phyloP scores from a whole-genome alignment of 2,113 vertebrate species.

The Phaethornis superciliosus region DNA sequence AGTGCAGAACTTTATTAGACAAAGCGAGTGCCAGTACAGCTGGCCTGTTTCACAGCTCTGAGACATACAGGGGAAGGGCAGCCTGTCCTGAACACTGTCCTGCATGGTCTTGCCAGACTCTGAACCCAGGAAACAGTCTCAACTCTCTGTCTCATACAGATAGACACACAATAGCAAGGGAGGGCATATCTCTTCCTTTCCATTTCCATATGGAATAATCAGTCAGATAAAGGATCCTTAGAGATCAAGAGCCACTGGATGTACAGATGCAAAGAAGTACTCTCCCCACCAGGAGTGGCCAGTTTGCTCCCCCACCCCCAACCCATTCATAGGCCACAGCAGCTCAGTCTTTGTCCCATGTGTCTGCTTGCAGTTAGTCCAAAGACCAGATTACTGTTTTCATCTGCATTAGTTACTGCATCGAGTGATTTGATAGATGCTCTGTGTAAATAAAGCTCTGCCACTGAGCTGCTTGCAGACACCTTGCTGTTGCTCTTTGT shows the following conservation, averaged over 20 bases:
- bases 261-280: background rate
- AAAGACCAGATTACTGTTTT: background rate
- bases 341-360: background rate
- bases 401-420: background rate
- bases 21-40: background rate
- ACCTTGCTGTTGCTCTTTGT: background rate
- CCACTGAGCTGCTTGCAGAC: background rate
- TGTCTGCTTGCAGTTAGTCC: background rate
- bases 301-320: background rate
- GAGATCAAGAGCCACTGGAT: background rate
- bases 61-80: background rate
- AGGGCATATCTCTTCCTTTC: background rate
- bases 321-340: background rate
- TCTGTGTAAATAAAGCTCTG: background rate
- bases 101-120: background rate
- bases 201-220: background rate
- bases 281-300: background rate
- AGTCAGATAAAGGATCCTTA: background rate
- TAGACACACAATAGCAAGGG: background rate
- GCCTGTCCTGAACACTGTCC: background rate
- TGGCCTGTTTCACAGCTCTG: background rate
- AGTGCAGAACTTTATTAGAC: background rate
- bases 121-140: background rate
- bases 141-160: background rate
- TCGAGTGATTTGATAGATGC: background rate